Evolutionary conservation across 2,888 invertebrate genomes (phyloP).

Genomic region (Philereme transversata): DNA sequence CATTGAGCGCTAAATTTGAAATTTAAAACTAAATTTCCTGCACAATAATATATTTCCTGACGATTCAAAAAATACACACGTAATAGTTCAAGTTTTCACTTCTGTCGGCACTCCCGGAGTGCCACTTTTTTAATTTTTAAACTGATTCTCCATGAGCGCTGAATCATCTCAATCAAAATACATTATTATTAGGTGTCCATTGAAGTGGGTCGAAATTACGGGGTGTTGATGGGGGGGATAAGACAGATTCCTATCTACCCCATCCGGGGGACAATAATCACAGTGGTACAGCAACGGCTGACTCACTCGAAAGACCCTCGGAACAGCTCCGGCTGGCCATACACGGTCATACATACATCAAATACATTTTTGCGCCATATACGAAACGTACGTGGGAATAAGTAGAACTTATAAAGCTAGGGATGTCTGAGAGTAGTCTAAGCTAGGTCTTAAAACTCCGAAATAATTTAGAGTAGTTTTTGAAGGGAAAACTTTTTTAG

Average conservation of each 20-base stretch:
- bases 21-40: no score
- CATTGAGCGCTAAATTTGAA: no score
- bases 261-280: slow-evolving; percentile 14
- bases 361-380: slow-evolving; percentile 68
- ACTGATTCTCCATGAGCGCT: no score
- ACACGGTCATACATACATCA: slow-evolving; percentile 58
- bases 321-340: slow-evolving; percentile 49
- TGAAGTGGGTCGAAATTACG: slow-evolving; percentile 37
- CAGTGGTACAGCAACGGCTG: slow-evolving; percentile 36
- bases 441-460: no score
- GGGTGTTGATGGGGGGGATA: slow-evolving; percentile 24
- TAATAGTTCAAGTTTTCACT: no score
- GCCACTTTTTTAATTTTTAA: no score
- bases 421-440: slow-evolving; percentile 3
- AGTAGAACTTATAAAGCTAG: slow-evolving; percentile 38
- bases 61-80: no score
- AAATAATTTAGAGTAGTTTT: no score
- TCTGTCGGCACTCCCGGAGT: no score
- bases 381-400: slow-evolving; percentile 59
- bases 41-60: no score
- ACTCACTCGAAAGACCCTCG: slow-evolving; percentile 55
- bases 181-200: slow-evolving; percentile 29
- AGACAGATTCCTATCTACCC: slow-evolving; percentile 25
- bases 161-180: slow-evolving; percentile 10
- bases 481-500: no score